Evolutionary conservation across 2,113 vertebrate species (phyloP).

Genomic region (Casuarius casuarius): DNA sequence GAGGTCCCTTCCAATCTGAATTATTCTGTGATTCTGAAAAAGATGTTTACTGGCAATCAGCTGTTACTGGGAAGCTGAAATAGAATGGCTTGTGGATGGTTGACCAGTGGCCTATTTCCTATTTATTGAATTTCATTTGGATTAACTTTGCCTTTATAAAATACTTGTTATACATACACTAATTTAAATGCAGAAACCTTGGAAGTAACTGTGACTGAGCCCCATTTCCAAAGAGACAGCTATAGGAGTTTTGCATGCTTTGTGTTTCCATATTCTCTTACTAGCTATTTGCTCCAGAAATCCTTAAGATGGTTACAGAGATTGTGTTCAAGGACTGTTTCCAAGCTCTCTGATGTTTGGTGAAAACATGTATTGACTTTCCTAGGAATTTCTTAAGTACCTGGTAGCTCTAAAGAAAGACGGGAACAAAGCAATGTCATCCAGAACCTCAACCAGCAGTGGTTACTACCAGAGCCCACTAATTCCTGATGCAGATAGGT

Average conservation of each 20-base stretch:
- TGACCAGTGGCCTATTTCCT: background rate
- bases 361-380: background rate
- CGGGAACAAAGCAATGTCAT: background rate
- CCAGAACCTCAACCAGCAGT: background rate
- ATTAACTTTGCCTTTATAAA: background rate
- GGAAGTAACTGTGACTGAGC: background rate
- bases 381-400: background rate
- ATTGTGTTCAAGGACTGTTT: background rate
- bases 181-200: background rate
- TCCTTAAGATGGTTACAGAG: background rate
- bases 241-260: background rate
- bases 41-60: background rate
- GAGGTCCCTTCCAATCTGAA: background rate
- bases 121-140: background rate
- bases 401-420: background rate
- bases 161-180: no score
- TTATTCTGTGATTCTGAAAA: background rate
- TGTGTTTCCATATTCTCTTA: background rate
- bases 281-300: background rate
- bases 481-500: background rate
- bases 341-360: background rate
- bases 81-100: background rate
- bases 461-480: accelerated
- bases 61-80: background rate
- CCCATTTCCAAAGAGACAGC: background rate